Evolutionary conservation across 2,888 invertebrate species (phyloP).

Genomic region (Monochamus alternatus): DNA sequence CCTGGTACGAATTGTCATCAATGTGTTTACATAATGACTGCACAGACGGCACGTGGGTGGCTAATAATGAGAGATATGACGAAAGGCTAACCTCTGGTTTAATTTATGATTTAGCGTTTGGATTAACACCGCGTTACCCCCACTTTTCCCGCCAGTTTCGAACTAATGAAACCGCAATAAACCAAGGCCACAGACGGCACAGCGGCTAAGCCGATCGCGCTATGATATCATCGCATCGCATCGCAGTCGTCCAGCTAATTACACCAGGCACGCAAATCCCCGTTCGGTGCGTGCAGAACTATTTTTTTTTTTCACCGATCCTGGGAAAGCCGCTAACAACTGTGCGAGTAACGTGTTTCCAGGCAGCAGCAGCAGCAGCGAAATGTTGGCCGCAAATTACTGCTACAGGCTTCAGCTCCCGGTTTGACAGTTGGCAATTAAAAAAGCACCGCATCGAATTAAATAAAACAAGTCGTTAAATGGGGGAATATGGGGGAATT

Average conservation of each 20-base stretch:
- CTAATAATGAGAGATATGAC: neutral
- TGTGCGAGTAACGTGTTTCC: no score
- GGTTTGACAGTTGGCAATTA: no score
- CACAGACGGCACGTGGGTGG: conserved; percentile 24
- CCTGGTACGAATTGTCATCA: neutral
- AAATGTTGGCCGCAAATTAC: neutral
- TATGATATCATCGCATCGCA: conserved; percentile 47
- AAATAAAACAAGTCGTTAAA: no score
- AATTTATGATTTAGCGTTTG: conserved; percentile 33
- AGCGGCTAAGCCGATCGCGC: conserved; percentile 25
- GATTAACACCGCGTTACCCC: conserved; percentile 25
- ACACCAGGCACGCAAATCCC: conserved; percentile 42
- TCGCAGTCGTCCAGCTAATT: conserved; percentile 43
- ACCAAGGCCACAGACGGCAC: conserved; percentile 52
- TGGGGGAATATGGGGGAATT: no score
- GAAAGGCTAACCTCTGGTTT: conserved; percentile 21
- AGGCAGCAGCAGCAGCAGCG: no score
- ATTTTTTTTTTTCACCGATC: conserved; percentile 8
- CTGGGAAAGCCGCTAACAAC: neutral
- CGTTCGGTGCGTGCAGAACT: conserved; percentile 35
- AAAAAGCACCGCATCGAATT: no score
- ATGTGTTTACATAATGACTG: neutral
- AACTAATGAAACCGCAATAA: conserved; percentile 47
- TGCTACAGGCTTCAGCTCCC: no score
- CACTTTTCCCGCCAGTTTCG: conserved; percentile 13